Evolutionary conservation across 2,888 invertebrate species (phyloP), one percentile per base, ranked within the genome.

Genomic region (Cerceris rybyensis): DNA sequence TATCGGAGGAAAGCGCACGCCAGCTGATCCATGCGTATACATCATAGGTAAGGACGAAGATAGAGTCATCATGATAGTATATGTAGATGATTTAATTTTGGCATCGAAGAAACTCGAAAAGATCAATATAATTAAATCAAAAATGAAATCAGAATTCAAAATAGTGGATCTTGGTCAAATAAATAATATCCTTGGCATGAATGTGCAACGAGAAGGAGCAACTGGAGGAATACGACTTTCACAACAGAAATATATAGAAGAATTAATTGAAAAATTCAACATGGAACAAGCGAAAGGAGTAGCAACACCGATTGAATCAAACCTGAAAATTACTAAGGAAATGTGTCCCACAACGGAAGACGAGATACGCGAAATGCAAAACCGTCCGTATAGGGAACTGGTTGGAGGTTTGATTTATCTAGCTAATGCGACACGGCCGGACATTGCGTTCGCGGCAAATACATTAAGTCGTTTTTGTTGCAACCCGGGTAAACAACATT

Each of bases 331-430:
- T 28, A 28, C 28, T 1, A 28, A 28, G 28, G 28, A 28, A 28
- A 28, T 69, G 57, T 5, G 67, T 13, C 75, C 74, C 1, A 28
- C 13, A 43, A 41, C 39, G 0, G 70, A 73, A 43, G 75, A 75
- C 8, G 76, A 80, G 60, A 59, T 46, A 43, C 5, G 66, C 0
- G 65, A 82, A 7, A 81, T 81, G 75, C 50, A 41, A 50, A 63
- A 63, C 49, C 13, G 52, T 49, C 84, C 85, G 2, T 84, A 83
- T 61, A 74, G 81, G 55, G 82, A 84, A 70, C 58, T 85, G 28
- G 14, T 84, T 0, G 84, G 85, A 0, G 70, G 78, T 0, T 49
- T 86, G 13, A 83, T 86, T 41, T 84, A 85, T 46, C 63, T 87
- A 46, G 70, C 83, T 1, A 80, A 78, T 14, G 74, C 74, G 0